Conservation (phyloP, 2,113 vertebrate species). For the Tragelaphus scriptus region DNA sequence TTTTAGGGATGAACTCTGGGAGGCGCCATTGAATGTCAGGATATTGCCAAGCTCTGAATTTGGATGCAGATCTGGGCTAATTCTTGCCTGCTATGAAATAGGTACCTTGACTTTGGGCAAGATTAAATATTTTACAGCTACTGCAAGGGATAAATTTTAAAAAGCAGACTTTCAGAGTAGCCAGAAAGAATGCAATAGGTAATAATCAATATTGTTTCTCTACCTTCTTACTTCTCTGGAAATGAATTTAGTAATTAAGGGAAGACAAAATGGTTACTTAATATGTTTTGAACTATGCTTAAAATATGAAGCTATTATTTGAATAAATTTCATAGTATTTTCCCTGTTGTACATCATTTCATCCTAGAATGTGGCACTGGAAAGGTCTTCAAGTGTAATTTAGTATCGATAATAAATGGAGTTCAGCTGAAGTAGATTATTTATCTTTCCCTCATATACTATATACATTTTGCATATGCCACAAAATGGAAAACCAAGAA, state of each 20-base stretch:
- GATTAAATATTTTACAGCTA: background rate
- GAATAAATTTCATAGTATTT: background rate
- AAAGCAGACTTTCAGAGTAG: background rate
- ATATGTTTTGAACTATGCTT: background rate
- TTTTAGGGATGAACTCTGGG: background rate
- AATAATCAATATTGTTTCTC: background rate
- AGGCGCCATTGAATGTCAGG: accelerated
- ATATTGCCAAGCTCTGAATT: no score
- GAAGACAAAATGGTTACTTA: background rate
- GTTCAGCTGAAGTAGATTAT: background rate
- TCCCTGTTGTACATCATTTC: background rate
- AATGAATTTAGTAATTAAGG: background rate
- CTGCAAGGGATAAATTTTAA: background rate
- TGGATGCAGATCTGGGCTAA: no score
- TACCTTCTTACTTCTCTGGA: background rate
- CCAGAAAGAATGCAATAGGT: background rate
- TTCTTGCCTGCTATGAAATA: background rate
- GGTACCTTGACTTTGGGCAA: background rate
- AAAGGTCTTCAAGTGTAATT: background rate
- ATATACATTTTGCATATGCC: background rate
- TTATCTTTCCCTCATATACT: background rate
- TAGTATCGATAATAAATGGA: background rate
- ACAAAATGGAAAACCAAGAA: background rate
- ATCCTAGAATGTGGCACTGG: background rate
- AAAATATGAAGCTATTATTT: background rate